Conservation (phyloP, 2,797 vertebrate genomes). For the Bradypodion pumilum region DNA sequence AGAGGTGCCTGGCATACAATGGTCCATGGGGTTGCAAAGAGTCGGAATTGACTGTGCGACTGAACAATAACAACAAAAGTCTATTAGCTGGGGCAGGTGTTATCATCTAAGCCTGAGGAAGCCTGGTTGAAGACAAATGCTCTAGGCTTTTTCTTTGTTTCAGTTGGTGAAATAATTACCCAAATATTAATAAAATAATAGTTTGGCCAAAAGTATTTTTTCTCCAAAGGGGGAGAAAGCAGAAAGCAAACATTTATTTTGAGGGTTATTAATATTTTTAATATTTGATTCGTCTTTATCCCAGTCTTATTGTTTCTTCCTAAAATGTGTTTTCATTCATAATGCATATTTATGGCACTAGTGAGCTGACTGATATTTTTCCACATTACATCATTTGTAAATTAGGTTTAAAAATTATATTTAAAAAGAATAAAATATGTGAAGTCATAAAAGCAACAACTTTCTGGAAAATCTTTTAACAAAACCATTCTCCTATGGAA, state of each 20-base stretch:
- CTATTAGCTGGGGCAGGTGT: too few species aligned
- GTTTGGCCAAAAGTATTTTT: not conserved
- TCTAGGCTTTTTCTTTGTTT: conserved; percentile 34
- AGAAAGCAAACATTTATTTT: conserved; percentile 16
- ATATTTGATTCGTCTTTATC: conserved; percentile 11
- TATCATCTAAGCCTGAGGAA: too few species aligned
- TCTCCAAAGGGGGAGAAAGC: not conserved
- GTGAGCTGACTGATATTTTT: conserved; percentile 17
- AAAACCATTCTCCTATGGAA: not conserved
- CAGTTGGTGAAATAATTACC: conserved; percentile 32
- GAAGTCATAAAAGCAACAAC: conserved; percentile 7
- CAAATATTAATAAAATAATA: conserved; percentile 15
- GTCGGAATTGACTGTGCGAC: too few species aligned
- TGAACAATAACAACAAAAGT: too few species aligned
- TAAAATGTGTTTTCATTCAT: not conserved
- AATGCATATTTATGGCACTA: conserved; percentile 2
- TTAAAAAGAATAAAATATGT: conserved; percentile 15
- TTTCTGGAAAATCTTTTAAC: conserved; percentile 23
- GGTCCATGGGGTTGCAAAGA: too few species aligned
- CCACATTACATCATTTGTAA: not conserved
- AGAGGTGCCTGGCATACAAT: too few species aligned
- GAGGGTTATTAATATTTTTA: not conserved
- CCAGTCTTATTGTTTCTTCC: not conserved
- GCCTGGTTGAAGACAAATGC: not conserved
- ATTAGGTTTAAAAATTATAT: too few species aligned